Evolutionary conservation across 2,113 vertebrate species (phyloP), one percentile per base, ranked within the genome.

Genomic region (Mustela lutreola): DNA sequence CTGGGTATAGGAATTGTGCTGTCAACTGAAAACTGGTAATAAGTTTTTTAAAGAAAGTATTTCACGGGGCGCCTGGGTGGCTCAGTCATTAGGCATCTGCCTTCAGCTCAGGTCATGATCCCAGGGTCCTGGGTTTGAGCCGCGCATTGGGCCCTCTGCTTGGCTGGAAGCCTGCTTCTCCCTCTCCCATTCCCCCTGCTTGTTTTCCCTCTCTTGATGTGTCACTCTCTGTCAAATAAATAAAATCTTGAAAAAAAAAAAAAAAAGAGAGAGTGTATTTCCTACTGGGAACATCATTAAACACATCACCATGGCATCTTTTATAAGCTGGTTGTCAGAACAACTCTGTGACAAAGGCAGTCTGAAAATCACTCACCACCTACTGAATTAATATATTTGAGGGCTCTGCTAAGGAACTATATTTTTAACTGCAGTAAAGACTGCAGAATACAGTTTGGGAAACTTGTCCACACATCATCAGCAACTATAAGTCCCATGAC

Each of bases 391-490:
- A 14, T 1, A 28, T 11, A 6, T 8, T 19, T 31, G 85, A 48
- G 39, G 10, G 31, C 11, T 67, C 4, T 39, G 7, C 48, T 36
- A 36, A 71, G 53, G 63, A 71, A 5, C 16, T n/a, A 3, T 5
- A 16, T 56, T 58, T 26, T 4, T 22, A 42, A 11, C 28, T n/a
- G 53, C 5, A 56, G 53, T 56, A 18, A 56, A 18, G 53, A 56
- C 16, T 56, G 53, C 48, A 16, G 58, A 78, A n/a, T 2, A 31
- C 45, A 18, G 28, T 67, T 21, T n/a, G 70, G 21, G 70, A 67
- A 58, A 16, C 45, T 7, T 4, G 33, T 48, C 1, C 21, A 15
- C 18, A 7, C 3, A 11, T 15, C 62, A 5, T 11, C 31, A 1
- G 1, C 16, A 26, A 10, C 50, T 16, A 10, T n/a, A 15, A 89